Conservation (phyloP, 2,113 vertebrate species). For the Semnornis frantzii region DNA sequence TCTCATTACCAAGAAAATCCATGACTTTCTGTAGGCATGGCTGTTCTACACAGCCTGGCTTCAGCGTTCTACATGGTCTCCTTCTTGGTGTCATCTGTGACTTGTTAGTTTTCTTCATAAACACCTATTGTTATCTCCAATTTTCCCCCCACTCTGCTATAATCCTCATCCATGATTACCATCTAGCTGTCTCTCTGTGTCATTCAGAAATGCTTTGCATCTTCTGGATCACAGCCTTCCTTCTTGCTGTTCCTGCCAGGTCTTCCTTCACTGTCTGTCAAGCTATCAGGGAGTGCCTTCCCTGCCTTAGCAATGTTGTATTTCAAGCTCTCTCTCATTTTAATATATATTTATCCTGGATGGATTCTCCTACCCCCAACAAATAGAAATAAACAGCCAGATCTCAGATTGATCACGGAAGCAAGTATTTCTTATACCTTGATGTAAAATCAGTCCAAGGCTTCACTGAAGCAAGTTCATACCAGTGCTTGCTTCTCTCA, state of each 20-base stretch:
- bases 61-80: not conserved
- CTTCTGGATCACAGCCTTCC: not conserved
- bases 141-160: not conserved
- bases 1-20: not conserved
- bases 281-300: not conserved
- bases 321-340: not conserved
- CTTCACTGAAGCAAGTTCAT: not conserved
- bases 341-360: not conserved
- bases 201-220: not conserved
- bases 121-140: not conserved
- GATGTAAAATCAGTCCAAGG: not conserved
- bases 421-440: not conserved
- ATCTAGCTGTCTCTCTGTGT: not conserved
- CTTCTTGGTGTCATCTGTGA: not conserved
- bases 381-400: not conserved
- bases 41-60: not conserved
- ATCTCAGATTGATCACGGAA: not conserved
- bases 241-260: not conserved
- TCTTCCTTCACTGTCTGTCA: not conserved
- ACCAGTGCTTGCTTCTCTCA: not conserved
- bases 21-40: not conserved
- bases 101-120: not conserved
- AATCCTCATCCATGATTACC: not conserved
- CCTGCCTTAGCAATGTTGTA: not conserved
- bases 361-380: not conserved